phyloP scores from a whole-genome alignment of 1,140 invertebrate genomes.

The Episyrphus balteatus region DNA sequence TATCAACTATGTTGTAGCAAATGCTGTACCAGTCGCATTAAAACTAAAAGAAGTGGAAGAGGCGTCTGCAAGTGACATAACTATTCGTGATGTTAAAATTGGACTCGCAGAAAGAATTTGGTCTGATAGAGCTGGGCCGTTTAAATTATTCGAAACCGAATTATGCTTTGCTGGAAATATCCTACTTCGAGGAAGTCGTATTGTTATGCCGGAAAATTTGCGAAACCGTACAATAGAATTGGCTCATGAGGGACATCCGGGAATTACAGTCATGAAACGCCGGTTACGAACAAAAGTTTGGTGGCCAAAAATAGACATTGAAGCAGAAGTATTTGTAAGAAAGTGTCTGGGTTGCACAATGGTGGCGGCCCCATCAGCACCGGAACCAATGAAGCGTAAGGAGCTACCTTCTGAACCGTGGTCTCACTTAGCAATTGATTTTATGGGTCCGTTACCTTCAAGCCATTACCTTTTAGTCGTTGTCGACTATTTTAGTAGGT shows the following conservation, averaged over 20 bases:
- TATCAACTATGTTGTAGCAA: too few species aligned
- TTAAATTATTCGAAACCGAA: neutral
- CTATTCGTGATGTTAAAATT: too few species aligned
- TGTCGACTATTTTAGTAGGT: conserved; percentile 3
- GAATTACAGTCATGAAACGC: conserved; percentile 41
- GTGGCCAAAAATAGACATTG: conserved; percentile 38
- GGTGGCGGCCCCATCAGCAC: conserved; percentile 13
- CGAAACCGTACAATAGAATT: conserved; percentile 9
- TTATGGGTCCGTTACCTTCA: conserved; percentile 21
- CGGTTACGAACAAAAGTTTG: conserved; percentile 39
- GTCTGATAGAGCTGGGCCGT: neutral
- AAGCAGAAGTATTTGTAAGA: conserved; percentile 30
- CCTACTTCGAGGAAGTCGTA: neutral
- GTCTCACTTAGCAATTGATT: conserved; percentile 27
- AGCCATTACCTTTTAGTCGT: conserved; percentile 16
- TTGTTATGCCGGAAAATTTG: conserved; percentile 7
- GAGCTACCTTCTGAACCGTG: conserved; percentile 24
- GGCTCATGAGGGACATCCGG: conserved; percentile 37
- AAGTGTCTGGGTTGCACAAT: conserved; percentile 31
- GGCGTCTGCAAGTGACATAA: too few species aligned
- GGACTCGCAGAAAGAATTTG: neutral
- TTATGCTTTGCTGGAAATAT: neutral
- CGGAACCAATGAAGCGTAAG: conserved; percentile 19
- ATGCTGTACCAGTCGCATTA: too few species aligned
- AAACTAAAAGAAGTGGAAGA: too few species aligned